These are phyloP conservation scores for Spongia lamella DNA, from an alignment of 37 sponge, comb jelly and placozoan genomes.

Conservation along the genomic window DNA sequence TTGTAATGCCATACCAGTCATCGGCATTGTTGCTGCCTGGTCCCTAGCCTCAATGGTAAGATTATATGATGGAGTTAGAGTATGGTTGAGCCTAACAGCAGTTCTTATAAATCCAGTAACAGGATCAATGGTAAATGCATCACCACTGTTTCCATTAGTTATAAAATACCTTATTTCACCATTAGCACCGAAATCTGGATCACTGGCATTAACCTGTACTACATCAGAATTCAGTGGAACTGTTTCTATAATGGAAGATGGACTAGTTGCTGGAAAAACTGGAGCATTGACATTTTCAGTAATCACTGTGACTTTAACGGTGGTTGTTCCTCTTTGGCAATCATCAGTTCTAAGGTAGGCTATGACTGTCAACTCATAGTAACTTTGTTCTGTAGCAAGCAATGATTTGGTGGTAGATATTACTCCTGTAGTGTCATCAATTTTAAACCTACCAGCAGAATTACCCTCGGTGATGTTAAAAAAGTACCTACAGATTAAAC, in stretches of 20 bases:
- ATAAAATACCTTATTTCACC: slow-evolving; percentile 53
- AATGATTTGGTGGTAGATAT: slow-evolving; percentile 20
- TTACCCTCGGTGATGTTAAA: slow-evolving; percentile 65
- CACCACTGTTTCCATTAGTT: slow-evolving; percentile 38
- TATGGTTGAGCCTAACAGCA: slow-evolving; percentile 8
- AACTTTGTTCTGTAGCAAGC: neutral
- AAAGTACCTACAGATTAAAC: slow-evolving; percentile 39
- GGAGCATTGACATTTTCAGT: slow-evolving; percentile 16
- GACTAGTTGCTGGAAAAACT: slow-evolving; percentile 12
- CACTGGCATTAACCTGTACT: slow-evolving; percentile 43
- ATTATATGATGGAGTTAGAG: no score
- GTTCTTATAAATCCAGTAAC: slow-evolving; percentile 49
- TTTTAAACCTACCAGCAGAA: slow-evolving; percentile 31
- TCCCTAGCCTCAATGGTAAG: no score
- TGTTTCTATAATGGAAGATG: slow-evolving; percentile 51
- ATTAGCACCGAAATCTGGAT: slow-evolving; percentile 4
- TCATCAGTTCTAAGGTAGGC: slow-evolving; percentile 54
- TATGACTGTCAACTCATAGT: slow-evolving; percentile 51
- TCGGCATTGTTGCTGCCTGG: no score
- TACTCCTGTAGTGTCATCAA: slow-evolving; percentile 47
- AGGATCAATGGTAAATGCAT: slow-evolving; percentile 58
- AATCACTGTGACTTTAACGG: slow-evolving; percentile 36
- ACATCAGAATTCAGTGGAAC: slow-evolving; percentile 33
- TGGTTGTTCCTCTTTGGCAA: slow-evolving; percentile 61
- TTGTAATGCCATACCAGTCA: no score